These are phyloP conservation scores for Myrmecobius fasciatus DNA, from an alignment of 2,113 vertebrate genomes.

Conservation along the genomic window DNA sequence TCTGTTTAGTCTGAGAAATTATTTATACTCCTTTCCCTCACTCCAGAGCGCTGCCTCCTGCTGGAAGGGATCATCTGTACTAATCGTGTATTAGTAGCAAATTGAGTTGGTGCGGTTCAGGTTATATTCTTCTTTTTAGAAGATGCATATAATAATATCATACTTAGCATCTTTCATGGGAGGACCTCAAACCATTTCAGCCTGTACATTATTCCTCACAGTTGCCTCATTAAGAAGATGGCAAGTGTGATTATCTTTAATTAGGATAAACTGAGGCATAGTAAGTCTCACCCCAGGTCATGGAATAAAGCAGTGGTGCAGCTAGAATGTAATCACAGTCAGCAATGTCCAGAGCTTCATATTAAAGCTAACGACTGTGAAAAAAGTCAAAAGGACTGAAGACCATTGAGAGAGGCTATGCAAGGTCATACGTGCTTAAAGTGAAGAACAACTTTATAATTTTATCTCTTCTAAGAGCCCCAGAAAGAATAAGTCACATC, in stretches of 20 bases:
- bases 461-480: slow-evolving; percentile 14
- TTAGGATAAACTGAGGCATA: neutral
- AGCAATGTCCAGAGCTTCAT: neutral
- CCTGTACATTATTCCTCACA: neutral
- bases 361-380: neutral
- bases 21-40: slow-evolving; percentile 54
- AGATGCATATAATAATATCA: neutral
- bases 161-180: neutral
- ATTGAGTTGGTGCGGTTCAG: neutral
- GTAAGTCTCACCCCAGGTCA: neutral
- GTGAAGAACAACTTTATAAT: slow-evolving; percentile 3
- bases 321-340: slow-evolving; percentile 22
- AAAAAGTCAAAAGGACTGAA: neutral
- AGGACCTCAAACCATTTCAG: neutral
- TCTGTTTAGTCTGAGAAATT: slow-evolving; percentile 72
- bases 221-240: neutral
- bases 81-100: slow-evolving; percentile 44
- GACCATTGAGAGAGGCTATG: neutral
- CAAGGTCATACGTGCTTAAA: neutral
- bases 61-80: slow-evolving; percentile 48
- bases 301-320: neutral
- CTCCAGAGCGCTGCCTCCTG: slow-evolving; percentile 30
- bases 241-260: slow-evolving; percentile 19
- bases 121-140: neutral
- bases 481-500: neutral